Base-by-base conservation (phyloP, 2,888 invertebrate species). In the Drosophila suboccidentalis region DNA sequence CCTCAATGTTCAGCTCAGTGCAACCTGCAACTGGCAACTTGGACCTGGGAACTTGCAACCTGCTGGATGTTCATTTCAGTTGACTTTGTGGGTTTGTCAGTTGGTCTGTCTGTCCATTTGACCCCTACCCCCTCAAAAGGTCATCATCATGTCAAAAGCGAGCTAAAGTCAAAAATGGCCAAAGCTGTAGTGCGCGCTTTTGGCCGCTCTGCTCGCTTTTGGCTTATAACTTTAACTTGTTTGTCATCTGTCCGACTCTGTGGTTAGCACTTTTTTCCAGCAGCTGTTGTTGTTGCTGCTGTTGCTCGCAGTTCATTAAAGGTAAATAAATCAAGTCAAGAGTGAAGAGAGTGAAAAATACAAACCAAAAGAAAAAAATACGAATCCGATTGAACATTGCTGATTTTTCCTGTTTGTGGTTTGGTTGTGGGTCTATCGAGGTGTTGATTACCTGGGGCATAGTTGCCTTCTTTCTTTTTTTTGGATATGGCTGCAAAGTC, bases 311-410 rank as follows among this genome's bases (percentile, higher is more conserved):
- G 86, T 85, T 84, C 84, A 82, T 86, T 85, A 86, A 85, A 88
- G 78, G 63, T 74, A 83, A 86, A 85, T 86, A 88, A 86, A 85
- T 85, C 80, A 85, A 82, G 69, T 64, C 69, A 60, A 68, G 74
- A 51, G 69, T 57, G 68, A 65, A 55, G 43, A 44, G 39, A 29
- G 39, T 11, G 49, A 55, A 11, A 32, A 15, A 15, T 13, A 38
- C 26, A 46, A 19, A 54, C 3, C 17, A 11, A 11, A 15, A 41
- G 47, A 17, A 51, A 55, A 55, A 61, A 60, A 11, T 4, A 55
- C 46, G 15, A 47, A 32, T 41, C 53, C 53, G 62, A 70, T 77
- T 74, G 81, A 80, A 44, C 44, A 44, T 44, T 38, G 67, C 78
- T 75, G 81, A 66, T 78, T 66, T 70, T 80, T 75, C 41, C 65